phyloP scores from a whole-genome alignment of 2,113 vertebrate species.

The Leucosticte australis region DNA sequence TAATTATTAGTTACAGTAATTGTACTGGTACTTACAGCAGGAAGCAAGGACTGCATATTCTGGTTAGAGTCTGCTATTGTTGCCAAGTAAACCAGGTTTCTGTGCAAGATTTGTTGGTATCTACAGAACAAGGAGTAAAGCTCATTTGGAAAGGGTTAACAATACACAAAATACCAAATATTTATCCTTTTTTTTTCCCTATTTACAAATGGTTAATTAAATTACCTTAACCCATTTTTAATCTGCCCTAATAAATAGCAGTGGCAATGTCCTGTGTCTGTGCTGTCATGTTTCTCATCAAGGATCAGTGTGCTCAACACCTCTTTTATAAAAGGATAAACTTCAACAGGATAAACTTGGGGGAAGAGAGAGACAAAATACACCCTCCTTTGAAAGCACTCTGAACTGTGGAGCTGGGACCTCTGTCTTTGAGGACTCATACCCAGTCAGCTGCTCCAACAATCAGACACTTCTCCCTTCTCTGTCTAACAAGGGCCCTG shows the following conservation, averaged over 20 bases:
- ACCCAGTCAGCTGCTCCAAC: neutral
- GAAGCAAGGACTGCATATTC: slow-evolving; percentile 96
- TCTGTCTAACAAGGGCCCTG: neutral
- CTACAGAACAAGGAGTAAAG: slow-evolving; percentile 70
- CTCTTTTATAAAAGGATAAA: neutral
- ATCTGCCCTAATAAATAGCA: neutral
- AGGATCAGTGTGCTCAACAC: neutral
- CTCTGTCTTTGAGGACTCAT: neutral
- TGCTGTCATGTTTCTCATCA: neutral
- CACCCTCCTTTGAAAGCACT: neutral
- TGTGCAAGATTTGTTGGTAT: slow-evolving; percentile 98
- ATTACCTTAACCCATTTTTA: neutral
- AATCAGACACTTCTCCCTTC: neutral
- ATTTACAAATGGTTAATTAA: neutral
- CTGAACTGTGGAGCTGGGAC: neutral
- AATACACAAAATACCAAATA: neutral
- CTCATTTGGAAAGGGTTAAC: slow-evolving; percentile 15
- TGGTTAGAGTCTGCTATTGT: slow-evolving; percentile 98
- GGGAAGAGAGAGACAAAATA: neutral
- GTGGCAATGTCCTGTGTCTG: neutral
- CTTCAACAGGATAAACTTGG: accelerated
- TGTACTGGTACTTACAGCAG: slow-evolving; percentile 83
- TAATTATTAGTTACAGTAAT: neutral
- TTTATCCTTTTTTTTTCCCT: neutral
- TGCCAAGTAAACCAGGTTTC: slow-evolving; percentile 95